Percentiles rank a stretch among this genome's conserved stretches.
Evolutionary conservation across 1,140 invertebrate species (phyloP).

Genomic region (Hycleus cichorii): DNA sequence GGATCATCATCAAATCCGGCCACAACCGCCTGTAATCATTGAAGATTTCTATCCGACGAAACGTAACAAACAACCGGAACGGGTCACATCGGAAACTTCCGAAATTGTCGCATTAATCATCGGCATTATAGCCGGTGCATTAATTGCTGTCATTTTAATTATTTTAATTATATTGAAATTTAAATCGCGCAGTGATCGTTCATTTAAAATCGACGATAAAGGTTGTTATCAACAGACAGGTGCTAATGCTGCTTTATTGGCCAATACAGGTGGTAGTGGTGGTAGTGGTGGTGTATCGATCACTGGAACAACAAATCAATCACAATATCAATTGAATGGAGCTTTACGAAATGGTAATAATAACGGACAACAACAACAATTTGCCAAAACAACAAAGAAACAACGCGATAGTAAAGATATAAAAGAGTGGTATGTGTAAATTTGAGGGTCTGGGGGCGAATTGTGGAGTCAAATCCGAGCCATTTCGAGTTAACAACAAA

Average conservation of each 20-base stretch:
- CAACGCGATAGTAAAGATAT: slow-evolving; percentile 79
- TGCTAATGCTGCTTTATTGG: slow-evolving; percentile 64
- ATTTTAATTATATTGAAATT: slow-evolving; percentile 83
- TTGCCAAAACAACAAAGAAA: slow-evolving; percentile 51
- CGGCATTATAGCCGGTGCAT: slow-evolving; percentile 81
- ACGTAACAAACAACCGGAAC: slow-evolving; percentile 45
- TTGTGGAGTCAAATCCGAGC: slow-evolving; percentile 35
- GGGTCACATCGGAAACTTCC: slow-evolving; percentile 63
- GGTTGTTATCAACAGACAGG: slow-evolving; percentile 59
- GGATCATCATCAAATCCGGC: neutral
- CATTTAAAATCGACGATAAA: slow-evolving; percentile 86
- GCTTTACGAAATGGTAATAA: slow-evolving; percentile 36
- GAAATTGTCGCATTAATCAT: slow-evolving; percentile 72
- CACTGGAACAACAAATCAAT: slow-evolving; percentile 26
- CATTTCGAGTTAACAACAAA: slow-evolving; percentile 18
- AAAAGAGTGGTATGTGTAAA: slow-evolving; percentile 89
- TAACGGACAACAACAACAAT: slow-evolving; percentile 32
- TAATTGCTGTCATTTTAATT: slow-evolving; percentile 86
- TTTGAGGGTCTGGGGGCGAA: neutral
- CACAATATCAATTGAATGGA: slow-evolving; percentile 41
- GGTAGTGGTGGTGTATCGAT: slow-evolving; percentile 12
- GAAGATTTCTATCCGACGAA: slow-evolving; percentile 20
- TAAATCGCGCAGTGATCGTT: slow-evolving; percentile 75
- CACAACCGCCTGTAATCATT: slow-evolving; percentile 1
- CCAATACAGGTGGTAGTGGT: slow-evolving; percentile 48